Conservation (phyloP, 2,797 vertebrate genomes). For the Lates japonicus region DNA sequence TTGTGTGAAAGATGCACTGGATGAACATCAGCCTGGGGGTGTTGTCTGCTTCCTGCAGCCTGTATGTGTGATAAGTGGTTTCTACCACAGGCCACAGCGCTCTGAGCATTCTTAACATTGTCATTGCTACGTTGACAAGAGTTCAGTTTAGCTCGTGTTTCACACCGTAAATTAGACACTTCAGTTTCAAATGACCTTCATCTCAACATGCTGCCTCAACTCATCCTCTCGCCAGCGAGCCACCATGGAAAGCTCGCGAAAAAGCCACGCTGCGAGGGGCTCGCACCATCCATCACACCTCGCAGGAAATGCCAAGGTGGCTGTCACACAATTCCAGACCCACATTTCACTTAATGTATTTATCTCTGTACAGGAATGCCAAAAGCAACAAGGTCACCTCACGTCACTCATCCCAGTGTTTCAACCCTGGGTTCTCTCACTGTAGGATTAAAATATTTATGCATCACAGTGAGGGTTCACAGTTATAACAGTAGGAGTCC, state of each 20-base stretch:
- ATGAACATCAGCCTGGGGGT: constrained; percentile 19
- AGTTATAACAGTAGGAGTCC: constrained; percentile 55
- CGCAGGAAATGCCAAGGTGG: constrained; percentile 60
- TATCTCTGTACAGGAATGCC: constrained; percentile 64
- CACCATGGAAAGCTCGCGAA: constrained; percentile 56
- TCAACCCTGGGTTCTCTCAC: constrained; percentile 53
- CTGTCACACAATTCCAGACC: constrained; percentile 57
- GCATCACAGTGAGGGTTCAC: constrained; percentile 36
- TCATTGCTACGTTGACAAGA: constrained; percentile 42
- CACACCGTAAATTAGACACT: constrained; percentile 67
- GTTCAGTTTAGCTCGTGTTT: constrained; percentile 57
- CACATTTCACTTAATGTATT: constrained; percentile 71
- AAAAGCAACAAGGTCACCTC: constrained; percentile 79
- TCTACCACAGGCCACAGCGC: neutral
- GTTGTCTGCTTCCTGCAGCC: constrained; percentile 15
- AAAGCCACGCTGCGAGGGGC: constrained; percentile 57
- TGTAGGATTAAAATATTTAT: constrained; percentile 65
- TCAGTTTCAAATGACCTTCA: constrained; percentile 78
- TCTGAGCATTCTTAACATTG: constrained; percentile 1
- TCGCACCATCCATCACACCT: constrained; percentile 79
- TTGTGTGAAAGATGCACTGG: constrained; percentile 6
- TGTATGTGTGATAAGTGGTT: constrained; percentile 31
- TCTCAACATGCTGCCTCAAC: constrained; percentile 48
- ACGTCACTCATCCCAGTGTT: constrained; percentile 49
- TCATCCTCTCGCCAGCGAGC: constrained; percentile 38